Evolutionary conservation across 1,140 invertebrate species (phyloP).

Genomic region (Drosophila pseudoobscura): DNA sequence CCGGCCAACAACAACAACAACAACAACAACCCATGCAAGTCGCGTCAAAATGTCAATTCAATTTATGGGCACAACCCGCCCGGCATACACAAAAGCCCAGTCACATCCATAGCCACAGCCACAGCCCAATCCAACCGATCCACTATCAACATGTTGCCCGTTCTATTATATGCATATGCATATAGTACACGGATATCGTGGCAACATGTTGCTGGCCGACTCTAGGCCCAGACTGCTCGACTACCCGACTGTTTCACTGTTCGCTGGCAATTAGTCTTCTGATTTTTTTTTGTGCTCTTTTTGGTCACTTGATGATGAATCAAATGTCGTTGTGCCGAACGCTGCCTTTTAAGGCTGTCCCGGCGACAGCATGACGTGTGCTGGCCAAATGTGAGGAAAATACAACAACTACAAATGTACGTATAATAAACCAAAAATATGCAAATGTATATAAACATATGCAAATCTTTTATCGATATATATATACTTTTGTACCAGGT

Average conservation of each 20-base stretch:
- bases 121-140: constrained; percentile 1
- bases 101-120: too few relatives aligned
- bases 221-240: too few relatives aligned
- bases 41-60: constrained; percentile 72
- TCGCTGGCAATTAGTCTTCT: constrained; percentile 38
- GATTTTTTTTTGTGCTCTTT: constrained; percentile 10
- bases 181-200: constrained; percentile 3
- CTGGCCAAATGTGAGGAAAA: constrained; percentile 13
- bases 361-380: constrained; percentile 56
- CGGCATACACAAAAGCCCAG: constrained; percentile 47
- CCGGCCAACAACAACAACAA: too few relatives aligned
- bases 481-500: background rate
- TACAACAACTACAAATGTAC: background rate
- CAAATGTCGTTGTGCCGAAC: constrained; percentile 23
- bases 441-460: constrained; percentile 43
- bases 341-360: constrained; percentile 58
- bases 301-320: constrained; percentile 66
- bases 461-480: constrained; percentile 27
- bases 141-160: constrained; percentile 54
- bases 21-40: constrained; percentile 34
- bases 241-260: constrained; percentile 9
- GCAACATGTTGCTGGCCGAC: constrained; percentile 38
- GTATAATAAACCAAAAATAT: constrained; percentile 40
- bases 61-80: constrained; percentile 60
- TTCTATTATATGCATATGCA: background rate